Evolutionary conservation across 2,888 invertebrate genomes (phyloP).

Genomic region (Drosophila fulvimacula): DNA sequence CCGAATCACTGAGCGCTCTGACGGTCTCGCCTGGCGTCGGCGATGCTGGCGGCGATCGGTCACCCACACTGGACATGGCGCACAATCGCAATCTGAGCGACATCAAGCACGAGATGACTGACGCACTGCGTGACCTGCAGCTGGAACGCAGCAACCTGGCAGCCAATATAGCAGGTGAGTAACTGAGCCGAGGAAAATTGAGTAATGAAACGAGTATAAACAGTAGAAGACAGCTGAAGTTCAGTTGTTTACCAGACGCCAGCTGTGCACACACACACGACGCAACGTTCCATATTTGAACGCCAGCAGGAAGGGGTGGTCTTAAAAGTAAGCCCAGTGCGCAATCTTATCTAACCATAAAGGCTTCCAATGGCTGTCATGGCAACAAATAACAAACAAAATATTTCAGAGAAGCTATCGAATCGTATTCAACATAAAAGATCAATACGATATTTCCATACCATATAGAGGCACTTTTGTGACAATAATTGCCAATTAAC

Average conservation of each 20-base stretch:
- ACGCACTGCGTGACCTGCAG: conserved; percentile 85
- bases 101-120: conserved; percentile 87
- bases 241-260: conserved; percentile 54
- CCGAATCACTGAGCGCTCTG: conserved; percentile 53
- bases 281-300: conserved; percentile 18
- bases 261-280: conserved; percentile 56
- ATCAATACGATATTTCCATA: conserved; percentile 37
- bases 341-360: conserved; percentile 62
- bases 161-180: conserved; percentile 50
- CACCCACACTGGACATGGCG: conserved; percentile 87
- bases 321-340: conserved; percentile 39
- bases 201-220: not conserved
- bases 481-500: conserved; percentile 65
- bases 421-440: conserved; percentile 15
- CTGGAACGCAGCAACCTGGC: conserved; percentile 50
- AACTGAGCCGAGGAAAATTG: not conserved
- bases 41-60: conserved; percentile 76
- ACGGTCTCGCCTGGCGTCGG: conserved; percentile 45
- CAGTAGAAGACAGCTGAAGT: conserved; percentile 1
- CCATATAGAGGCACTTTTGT: conserved; percentile 22
- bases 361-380: conserved; percentile 58
- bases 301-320: not conserved
- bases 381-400: conserved; percentile 65
- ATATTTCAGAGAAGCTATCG: conserved; percentile 7
- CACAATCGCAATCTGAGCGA: conserved; percentile 88